These are phyloP conservation scores for Hyperopisus bebe DNA, from an alignment of 2,113 vertebrate species.

Conservation along the genomic window DNA sequence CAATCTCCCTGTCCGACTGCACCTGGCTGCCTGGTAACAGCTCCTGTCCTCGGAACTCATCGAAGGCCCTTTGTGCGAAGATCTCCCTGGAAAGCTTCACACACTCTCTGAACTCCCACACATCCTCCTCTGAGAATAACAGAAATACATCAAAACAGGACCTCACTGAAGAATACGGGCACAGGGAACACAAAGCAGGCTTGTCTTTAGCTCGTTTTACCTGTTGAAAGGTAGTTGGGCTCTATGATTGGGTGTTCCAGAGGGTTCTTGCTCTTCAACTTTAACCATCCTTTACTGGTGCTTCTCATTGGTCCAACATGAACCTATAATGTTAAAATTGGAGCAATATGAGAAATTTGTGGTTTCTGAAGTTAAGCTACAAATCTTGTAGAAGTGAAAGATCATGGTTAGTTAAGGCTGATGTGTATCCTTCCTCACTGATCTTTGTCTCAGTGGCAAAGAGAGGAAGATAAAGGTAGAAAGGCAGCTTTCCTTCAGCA, in stretches of 20 bases:
- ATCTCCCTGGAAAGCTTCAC: constrained; percentile 84
- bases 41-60: constrained; percentile 77
- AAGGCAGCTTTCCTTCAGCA: not conserved
- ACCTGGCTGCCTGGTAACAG: constrained; percentile 69
- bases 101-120: constrained; percentile 77
- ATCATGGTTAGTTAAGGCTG: not conserved
- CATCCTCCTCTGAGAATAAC: constrained; percentile 69
- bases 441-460: not conserved
- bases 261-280: constrained; percentile 76
- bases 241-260: constrained; percentile 80
- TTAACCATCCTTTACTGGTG: constrained; percentile 82
- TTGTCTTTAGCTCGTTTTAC: constrained; percentile 49
- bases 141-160: not conserved
- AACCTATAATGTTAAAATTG: constrained; percentile 59
- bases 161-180: not conserved
- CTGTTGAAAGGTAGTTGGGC: constrained; percentile 88
- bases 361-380: not conserved
- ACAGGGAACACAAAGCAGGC: not conserved
- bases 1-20: constrained; percentile 79
- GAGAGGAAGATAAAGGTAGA: not conserved
- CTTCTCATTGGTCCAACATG: constrained; percentile 88
- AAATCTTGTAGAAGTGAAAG: not conserved
- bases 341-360: not conserved
- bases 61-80: constrained; percentile 85
- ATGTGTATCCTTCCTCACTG: not conserved